Evolutionary conservation across 2,113 vertebrate species (phyloP), one percentile per base, ranked within the genome.

Genomic region (Solea senegalensis): DNA sequence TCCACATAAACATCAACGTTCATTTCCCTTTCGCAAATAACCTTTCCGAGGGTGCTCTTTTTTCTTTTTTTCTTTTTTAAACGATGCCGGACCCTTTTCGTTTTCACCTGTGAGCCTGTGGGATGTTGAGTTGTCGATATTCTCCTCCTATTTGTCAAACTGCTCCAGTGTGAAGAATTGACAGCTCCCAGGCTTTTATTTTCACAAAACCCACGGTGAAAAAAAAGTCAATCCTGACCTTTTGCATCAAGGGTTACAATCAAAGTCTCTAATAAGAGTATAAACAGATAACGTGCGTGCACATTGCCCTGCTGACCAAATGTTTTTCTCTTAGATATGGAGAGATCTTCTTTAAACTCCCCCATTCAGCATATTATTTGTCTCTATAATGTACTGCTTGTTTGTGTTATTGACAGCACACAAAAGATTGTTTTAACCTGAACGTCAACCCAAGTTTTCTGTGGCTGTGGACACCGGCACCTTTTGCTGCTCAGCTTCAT

Each of bases 11-110:
- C 80, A 79, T 76, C 76, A 82, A 78, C 78, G 85, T 76, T 89
- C 83, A 92, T 91, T 89, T 89, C 65, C 71, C 74, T 76, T 4
- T 86, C 74, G 72, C 79, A 68, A 86, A 91, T 81, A 41, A 86
- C 76, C 72, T 74, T 53, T 84, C 68, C 82, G 69, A 87, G 21
- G 21, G 21, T 85, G 84, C 72, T 76, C n/a, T 46, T 75, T 71
- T 69, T 72, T 76, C 21, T 46, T 75, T 71, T 67, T 72, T 76
- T 85, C 81, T n/a, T 34, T 34, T 34, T 34, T 67, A 81, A 83
- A 71, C 41, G 80, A 66, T 76, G 73, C 44, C 58, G 28, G 72
- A 75, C 88, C 84, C 85, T 86, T 80, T 84, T 69, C 45, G 57
- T 51, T 80, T 67, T 77, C 6, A 8, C 44, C 49, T 64, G 69